These are phyloP conservation scores for Lepeophtheirus nordmannii DNA, from an alignment of 2,888 invertebrate genomes.

Conservation along the genomic window DNA sequence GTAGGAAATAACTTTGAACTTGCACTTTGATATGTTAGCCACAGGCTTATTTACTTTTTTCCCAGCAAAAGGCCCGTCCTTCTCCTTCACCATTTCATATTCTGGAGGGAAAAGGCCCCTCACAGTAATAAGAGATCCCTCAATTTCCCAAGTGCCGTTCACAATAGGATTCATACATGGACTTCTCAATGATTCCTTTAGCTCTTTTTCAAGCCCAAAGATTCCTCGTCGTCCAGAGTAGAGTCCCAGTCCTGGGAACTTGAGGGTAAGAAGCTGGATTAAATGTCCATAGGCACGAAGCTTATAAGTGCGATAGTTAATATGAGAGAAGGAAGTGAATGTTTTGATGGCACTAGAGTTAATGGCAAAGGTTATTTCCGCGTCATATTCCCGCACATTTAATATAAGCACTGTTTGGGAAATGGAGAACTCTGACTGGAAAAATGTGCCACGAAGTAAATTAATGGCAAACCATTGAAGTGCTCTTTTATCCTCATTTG, in stretches of 20 bases:
- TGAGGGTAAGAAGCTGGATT: constrained; percentile 14
- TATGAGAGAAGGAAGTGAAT: not conserved
- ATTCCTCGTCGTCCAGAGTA: not conserved
- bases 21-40: constrained; percentile 13
- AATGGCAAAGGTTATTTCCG: constrained; percentile 7
- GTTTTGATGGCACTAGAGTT: not conserved
- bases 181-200: not conserved
- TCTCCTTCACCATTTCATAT: constrained; percentile 20
- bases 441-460: constrained; percentile 3
- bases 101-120: not conserved
- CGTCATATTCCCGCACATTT: not conserved
- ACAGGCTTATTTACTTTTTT: constrained; percentile 22
- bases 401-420: constrained; percentile 12
- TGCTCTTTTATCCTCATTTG: not conserved
- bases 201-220: not conserved
- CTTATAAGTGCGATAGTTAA: not conserved
- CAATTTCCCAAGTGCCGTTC: not conserved
- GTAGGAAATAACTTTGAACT: not conserved
- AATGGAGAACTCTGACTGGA: not conserved
- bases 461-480: constrained; percentile 15
- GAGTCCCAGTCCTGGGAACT: constrained; percentile 5
- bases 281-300: constrained; percentile 13
- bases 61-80: constrained; percentile 24
- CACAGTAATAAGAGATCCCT: not conserved
- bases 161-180: constrained; percentile 16